Evolutionary conservation across 2,113 vertebrate species (phyloP).

Genomic region (Antechinus flavipes): DNA sequence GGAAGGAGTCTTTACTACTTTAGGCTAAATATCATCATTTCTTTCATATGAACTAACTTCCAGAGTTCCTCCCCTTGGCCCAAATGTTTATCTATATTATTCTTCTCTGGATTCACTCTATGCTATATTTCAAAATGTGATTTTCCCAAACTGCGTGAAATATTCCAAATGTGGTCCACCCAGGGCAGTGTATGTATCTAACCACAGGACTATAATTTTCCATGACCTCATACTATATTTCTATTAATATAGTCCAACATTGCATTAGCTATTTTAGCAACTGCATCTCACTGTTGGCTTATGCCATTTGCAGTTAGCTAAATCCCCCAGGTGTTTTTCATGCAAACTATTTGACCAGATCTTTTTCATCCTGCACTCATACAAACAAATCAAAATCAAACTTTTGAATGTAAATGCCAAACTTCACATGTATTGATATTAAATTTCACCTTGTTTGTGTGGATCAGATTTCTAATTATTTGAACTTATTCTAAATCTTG

Average conservation of each 20-base stretch:
- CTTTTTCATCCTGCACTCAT: background rate
- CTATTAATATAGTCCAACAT: background rate
- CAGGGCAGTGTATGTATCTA: background rate
- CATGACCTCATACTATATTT: background rate
- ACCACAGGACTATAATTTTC: background rate
- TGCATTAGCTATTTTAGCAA: background rate
- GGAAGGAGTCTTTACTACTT: background rate
- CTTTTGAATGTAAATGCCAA: background rate
- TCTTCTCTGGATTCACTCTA: background rate
- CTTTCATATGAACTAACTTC: background rate
- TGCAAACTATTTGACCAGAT: background rate
- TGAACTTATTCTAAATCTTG: background rate
- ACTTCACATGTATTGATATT: background rate
- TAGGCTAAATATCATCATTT: background rate
- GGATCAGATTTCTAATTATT: background rate
- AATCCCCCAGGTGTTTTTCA: background rate
- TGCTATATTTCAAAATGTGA: background rate
- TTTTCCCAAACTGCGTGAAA: background rate
- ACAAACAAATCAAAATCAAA: background rate
- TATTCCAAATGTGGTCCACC: background rate
- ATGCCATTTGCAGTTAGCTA: background rate
- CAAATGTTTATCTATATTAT: background rate
- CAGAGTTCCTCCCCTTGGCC: background rate
- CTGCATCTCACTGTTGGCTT: background rate
- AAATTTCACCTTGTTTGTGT: background rate